Evolutionary conservation across 1,140 invertebrate species (phyloP).

Genomic region (Agrypnia vestita): DNA sequence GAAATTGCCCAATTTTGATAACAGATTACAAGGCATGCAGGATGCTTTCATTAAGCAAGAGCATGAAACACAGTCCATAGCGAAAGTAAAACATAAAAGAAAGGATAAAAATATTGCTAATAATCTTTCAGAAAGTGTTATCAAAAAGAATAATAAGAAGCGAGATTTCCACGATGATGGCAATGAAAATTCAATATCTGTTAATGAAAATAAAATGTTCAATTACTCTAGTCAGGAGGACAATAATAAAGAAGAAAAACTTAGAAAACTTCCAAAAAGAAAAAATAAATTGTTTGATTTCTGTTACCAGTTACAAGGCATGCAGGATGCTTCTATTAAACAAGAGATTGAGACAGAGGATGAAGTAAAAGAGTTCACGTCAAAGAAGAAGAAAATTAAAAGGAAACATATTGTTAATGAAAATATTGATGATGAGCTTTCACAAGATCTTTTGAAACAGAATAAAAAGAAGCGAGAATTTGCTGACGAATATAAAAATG

Average conservation of each 20-base stretch:
- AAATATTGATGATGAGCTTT: not conserved
- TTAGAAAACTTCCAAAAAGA: not conserved
- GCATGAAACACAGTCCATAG: not conserved
- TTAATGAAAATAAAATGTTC: conserved; percentile 2
- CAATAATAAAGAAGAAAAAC: conserved; percentile 13
- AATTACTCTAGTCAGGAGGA: not conserved
- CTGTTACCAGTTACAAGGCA: not conserved
- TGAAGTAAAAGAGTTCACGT: not conserved
- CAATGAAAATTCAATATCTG: not conserved
- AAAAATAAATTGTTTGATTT: not conserved
- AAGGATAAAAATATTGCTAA: not conserved
- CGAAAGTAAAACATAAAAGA: not conserved
- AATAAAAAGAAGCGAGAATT: not conserved
- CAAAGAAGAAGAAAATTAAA: not conserved
- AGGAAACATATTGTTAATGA: not conserved
- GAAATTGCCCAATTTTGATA: no score
- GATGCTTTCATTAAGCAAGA: not conserved
- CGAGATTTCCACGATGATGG: not conserved
- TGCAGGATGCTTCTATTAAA: not conserved
- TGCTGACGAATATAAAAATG: not conserved
- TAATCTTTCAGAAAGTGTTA: no score
- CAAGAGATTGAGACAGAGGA: not conserved
- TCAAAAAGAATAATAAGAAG: not conserved
- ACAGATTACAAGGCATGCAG: not conserved
- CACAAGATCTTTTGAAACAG: not conserved